These are phyloP conservation scores for Apodemia hepburni DNA, from an alignment of 2,888 invertebrate genomes.

Conservation along the genomic window DNA sequence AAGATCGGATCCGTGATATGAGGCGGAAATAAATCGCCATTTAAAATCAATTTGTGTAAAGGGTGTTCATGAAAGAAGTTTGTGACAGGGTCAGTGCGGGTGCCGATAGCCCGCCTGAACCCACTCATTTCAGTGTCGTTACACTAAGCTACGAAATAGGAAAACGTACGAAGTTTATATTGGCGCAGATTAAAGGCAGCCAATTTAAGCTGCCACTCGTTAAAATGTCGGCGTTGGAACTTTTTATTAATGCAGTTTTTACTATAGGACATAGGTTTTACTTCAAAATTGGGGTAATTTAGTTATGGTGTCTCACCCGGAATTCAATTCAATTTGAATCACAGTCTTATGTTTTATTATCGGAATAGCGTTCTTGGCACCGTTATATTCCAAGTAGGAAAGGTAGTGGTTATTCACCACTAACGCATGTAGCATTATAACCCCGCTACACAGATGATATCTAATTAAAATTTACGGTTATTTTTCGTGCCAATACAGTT, in stretches of 20 bases:
- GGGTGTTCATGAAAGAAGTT: slow-evolving; percentile 64
- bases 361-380: no score
- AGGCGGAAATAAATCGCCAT: slow-evolving; percentile 79
- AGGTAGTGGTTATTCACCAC: no score
- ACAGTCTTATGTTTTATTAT: no score
- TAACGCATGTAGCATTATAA: no score
- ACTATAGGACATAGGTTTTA: not conserved
- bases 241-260: slow-evolving; percentile 13
- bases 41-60: slow-evolving; percentile 81
- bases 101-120: slow-evolving; percentile 21
- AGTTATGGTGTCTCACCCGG: no score
- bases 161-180: slow-evolving; percentile 34
- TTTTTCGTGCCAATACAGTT: no score
- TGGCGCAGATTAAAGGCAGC: slow-evolving; percentile 30
- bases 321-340: no score
- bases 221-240: not conserved
- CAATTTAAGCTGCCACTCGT: slow-evolving; percentile 23
- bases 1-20: slow-evolving; percentile 78
- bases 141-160: slow-evolving; percentile 33
- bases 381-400: no score
- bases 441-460: no score
- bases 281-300: not conserved
- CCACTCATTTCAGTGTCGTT: slow-evolving; percentile 29
- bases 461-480: no score
- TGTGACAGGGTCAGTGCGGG: slow-evolving; percentile 45